Evolutionary conservation across 92 coral and sea anemone genomes (phyloP), one percentile per base, ranked within the genome.

Genomic region (Porites rus): DNA sequence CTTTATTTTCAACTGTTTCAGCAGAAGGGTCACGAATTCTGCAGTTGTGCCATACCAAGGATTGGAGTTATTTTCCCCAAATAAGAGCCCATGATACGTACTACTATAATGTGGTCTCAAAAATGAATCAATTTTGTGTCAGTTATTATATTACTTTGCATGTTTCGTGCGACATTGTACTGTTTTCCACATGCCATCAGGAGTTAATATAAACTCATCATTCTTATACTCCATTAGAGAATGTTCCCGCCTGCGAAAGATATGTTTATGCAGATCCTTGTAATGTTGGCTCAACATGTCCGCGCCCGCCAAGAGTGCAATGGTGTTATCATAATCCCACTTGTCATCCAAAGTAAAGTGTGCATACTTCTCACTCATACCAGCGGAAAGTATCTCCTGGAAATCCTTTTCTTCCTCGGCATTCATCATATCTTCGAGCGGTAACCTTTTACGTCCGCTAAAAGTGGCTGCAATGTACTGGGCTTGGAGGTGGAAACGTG

Each of bases 401-500:
- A 82, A 93, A 12, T 96, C 98, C 3, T 25, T 73, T 31, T 89
- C 94, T 85, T 90, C 92, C 21, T 94, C 95, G 1, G 69, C 70
- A 14, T 90, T 88, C 98, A 96, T 96, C 68, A 91, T 93, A 18
- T 77, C 86, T 43, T 72, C 74, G 51, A 91, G 81, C 16, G 98
- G 98, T 51, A 96, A 85, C 1, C 65, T 8, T 21, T 59, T 79
- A 68, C 77, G 91, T 14, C 91, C 96, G 58, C 92, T 76, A 18
- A 96, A 73, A 18, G 89, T 94, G 0, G 98, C 87, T 52, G 83
- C 88, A 31, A 91, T 83, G 56, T 82, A 88, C 18, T 82, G 89
- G 12, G 98, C 90, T 84, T 96, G 98, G 18, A 95, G 75, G 60
- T 89, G 86, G 53, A 94, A 94, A 66, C 75, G 89, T n/a, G 98